Percentiles rank a stretch among this genome's conserved stretches.
These are phyloP conservation scores for Philopedon plagiatum DNA, from an alignment of 2,888 invertebrate genomes.

Conservation along the genomic window DNA sequence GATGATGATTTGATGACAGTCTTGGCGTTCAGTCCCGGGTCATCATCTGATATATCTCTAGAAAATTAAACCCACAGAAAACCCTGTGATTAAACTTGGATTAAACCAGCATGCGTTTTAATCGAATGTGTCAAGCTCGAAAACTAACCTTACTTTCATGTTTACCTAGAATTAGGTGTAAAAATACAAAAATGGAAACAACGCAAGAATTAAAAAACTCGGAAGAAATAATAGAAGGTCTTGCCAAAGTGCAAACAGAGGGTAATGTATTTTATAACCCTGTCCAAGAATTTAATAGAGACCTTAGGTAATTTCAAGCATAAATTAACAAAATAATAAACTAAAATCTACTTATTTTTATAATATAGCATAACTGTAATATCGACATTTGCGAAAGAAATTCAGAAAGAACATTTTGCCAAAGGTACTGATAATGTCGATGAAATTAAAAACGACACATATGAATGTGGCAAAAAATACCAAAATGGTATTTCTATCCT, in stretches of 20 bases:
- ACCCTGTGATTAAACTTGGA: too few relatives aligned
- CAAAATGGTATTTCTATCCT: conserved; percentile 80
- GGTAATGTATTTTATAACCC: conserved; percentile 97
- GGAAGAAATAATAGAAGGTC: conserved; percentile 78
- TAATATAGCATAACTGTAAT: conserved; percentile 79
- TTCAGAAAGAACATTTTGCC: conserved; percentile 56
- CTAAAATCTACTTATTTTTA: too few relatives aligned
- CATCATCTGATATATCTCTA: too few relatives aligned
- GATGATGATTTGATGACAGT: too few relatives aligned
- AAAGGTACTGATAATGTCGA: background rate
- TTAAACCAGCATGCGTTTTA: background rate
- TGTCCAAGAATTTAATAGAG: conserved; percentile 98
- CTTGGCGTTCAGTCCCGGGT: too few relatives aligned
- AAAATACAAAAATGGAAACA: conserved; percentile 19
- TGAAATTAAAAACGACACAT: conserved; percentile 21
- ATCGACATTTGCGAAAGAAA: conserved; percentile 74
- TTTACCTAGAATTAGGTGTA: background rate
- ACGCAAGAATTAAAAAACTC: background rate
- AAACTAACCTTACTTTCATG: background rate
- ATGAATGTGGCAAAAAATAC: conserved; percentile 55
- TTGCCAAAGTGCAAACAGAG: conserved; percentile 81
- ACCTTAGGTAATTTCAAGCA: conserved; percentile 75
- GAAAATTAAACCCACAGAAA: too few relatives aligned
- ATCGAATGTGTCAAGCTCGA: background rate
- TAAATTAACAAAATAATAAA: background rate